Evolutionary conservation across 2,113 vertebrate genomes (phyloP).

Genomic region (Paralichthys olivaceus): DNA sequence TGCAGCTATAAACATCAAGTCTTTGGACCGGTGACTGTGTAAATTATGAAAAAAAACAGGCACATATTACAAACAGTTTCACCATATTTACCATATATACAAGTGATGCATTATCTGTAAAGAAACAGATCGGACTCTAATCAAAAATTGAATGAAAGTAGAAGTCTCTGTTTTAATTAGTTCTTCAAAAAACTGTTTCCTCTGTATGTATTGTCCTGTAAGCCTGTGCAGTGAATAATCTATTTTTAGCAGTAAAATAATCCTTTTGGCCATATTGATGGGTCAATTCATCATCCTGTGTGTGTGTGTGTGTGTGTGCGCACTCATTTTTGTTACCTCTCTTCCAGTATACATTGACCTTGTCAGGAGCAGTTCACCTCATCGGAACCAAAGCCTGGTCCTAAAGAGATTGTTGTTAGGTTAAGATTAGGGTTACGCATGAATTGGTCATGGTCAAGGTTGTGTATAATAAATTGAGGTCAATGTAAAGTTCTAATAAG

Average conservation of each 20-base stretch:
- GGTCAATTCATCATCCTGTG: conserved; percentile 8
- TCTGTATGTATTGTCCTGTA: background rate
- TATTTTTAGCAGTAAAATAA: conserved; percentile 25
- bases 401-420: too few species aligned
- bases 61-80: background rate
- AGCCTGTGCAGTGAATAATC: background rate
- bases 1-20: conserved; percentile 1
- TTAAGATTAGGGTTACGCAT: too few species aligned
- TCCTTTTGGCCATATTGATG: conserved; percentile 2
- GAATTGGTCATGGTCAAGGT: too few species aligned
- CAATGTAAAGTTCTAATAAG: too few species aligned
- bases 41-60: background rate
- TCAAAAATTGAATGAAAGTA: background rate
- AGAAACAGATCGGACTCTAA: background rate
- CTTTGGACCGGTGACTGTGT: background rate
- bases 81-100: background rate
- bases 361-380: too few species aligned
- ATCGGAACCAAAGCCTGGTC: too few species aligned
- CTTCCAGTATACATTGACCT: too few species aligned
- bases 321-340: background rate
- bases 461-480: too few species aligned
- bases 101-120: background rate
- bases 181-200: background rate
- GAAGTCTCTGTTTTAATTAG: background rate
- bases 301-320: conserved; percentile 7